Evolutionary conservation across 1,140 invertebrate genomes (phyloP), one percentile per base, ranked within the genome.

Genomic region (Nephotettix cincticeps): DNA sequence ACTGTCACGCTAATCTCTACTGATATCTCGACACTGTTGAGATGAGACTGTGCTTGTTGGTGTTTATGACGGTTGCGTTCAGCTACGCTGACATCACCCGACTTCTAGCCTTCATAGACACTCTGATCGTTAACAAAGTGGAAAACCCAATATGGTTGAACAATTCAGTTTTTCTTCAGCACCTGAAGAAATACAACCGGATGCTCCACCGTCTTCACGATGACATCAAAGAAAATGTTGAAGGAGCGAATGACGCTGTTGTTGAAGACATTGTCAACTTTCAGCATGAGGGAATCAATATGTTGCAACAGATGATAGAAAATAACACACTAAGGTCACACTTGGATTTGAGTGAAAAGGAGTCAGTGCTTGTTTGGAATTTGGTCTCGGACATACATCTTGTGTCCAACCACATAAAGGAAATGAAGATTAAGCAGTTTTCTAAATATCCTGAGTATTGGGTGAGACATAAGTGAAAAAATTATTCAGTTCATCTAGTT

Each of bases 391-490:
- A 51, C n/a, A 51, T 51, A 11, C 6, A 51, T n/a, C 19, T 51
- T 6, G 47, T 51, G 14, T 19, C 47, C 3, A 51, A 51, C 21
- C 47, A 51, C 3, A 51, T 51, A 4, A 51, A 51, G 21, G 47
- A 51, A 21, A 11, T 51, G 21, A 51, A 51, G 21, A 17, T n/a
- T 3, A 51, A 51, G n/a, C 47, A 51, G 47, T 51, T 51, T n/a
- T 19, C 47, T 11, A 51, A 51, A 51, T 51, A 51, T 21, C 47
- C 47, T 51, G 47, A 51, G n/a, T 51, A 51, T 51, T 51, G 47
- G 47, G 19, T 51, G 21, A 51, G 47, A n/a, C 47, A 51, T 21
- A 51, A 51, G 47, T 51, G 19, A 51, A 36, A n/a, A n/a, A n/a
- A n/a, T n/a, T n/a, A n/a, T n/a, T n/a, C n/a, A n/a, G n/a, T n/a